phyloP scores from a whole-genome alignment of 2,113 vertebrate species.

The Rhineura floridana region DNA sequence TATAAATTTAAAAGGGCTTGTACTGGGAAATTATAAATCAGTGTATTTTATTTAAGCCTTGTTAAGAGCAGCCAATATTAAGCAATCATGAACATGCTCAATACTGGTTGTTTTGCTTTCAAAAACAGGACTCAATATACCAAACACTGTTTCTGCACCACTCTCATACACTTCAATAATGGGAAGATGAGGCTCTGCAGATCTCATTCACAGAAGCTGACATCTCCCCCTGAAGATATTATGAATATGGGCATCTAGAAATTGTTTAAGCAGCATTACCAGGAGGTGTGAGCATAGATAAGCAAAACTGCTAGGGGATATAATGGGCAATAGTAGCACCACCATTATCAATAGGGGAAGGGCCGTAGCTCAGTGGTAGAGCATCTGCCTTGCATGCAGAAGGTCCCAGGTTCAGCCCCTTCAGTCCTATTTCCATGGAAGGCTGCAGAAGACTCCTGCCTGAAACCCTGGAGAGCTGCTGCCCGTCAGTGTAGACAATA shows the following conservation, averaged over 20 bases:
- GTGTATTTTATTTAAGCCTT: constrained; percentile 41
- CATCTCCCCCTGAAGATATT: background rate
- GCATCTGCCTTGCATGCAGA: too few relatives aligned
- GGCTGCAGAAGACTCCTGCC: too few relatives aligned
- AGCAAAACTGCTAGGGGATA: background rate
- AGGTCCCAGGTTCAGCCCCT: too few relatives aligned
- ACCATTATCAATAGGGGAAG: too few relatives aligned
- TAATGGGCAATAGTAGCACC: background rate
- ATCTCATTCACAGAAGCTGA: background rate
- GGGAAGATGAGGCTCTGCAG: background rate
- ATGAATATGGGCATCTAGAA: accelerated
- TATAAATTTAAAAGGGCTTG: constrained; percentile 47
- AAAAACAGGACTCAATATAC: background rate
- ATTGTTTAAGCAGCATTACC: background rate
- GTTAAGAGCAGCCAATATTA: constrained; percentile 30
- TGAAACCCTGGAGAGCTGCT: too few relatives aligned
- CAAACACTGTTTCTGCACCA: background rate
- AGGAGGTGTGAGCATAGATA: background rate
- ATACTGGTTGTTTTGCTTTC: background rate
- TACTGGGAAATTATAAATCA: constrained; percentile 45
- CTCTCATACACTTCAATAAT: background rate
- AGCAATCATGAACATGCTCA: constrained; percentile 18
- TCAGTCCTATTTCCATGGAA: too few relatives aligned
- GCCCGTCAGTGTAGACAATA: too few relatives aligned
- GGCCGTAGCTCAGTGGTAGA: too few relatives aligned